These are phyloP conservation scores for Epirrhoe alternata DNA, from an alignment of 2,888 invertebrate species.

Conservation along the genomic window DNA sequence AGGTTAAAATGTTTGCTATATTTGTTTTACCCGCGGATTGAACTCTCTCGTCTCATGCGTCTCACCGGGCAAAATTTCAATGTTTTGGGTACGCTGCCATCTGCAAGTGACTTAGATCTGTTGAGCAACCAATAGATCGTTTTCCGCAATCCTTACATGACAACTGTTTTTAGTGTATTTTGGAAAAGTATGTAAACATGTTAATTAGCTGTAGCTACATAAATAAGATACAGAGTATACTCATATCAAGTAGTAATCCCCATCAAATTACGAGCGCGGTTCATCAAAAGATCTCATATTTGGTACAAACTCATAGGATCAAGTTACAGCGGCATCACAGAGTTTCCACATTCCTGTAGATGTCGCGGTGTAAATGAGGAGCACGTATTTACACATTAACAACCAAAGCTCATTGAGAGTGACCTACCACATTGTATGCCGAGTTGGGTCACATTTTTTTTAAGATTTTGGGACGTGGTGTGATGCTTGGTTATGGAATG, in stretches of 20 bases:
- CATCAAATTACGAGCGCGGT: slow-evolving; percentile 13
- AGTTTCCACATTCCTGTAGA: slow-evolving; percentile 36
- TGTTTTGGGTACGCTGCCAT: too few relatives aligned
- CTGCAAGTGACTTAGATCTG: too few relatives aligned
- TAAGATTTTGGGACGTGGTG: slow-evolving; percentile 28
- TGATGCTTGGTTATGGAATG: slow-evolving; percentile 6
- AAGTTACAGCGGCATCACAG: slow-evolving; percentile 34
- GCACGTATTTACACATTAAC: slow-evolving; percentile 72
- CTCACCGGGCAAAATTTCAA: too few relatives aligned
- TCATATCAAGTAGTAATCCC: not conserved
- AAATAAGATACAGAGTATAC: too few relatives aligned
- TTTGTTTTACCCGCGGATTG: too few relatives aligned
- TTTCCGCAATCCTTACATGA: too few relatives aligned
- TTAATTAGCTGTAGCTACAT: too few relatives aligned
- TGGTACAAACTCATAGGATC: slow-evolving; percentile 26
- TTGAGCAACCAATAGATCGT: too few relatives aligned
- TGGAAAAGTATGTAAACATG: too few relatives aligned
- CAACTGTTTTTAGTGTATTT: too few relatives aligned
- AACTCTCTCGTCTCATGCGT: too few relatives aligned
- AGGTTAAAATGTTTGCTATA: too few relatives aligned
- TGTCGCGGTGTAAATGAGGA: slow-evolving; percentile 61
- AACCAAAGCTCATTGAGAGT: slow-evolving; percentile 64
- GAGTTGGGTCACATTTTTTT: slow-evolving; percentile 60
- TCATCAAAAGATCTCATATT: slow-evolving; percentile 24
- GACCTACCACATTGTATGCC: slow-evolving; percentile 73